phyloP scores from a whole-genome alignment of 2,113 vertebrate species.

The Psilopsiagon aymara region DNA sequence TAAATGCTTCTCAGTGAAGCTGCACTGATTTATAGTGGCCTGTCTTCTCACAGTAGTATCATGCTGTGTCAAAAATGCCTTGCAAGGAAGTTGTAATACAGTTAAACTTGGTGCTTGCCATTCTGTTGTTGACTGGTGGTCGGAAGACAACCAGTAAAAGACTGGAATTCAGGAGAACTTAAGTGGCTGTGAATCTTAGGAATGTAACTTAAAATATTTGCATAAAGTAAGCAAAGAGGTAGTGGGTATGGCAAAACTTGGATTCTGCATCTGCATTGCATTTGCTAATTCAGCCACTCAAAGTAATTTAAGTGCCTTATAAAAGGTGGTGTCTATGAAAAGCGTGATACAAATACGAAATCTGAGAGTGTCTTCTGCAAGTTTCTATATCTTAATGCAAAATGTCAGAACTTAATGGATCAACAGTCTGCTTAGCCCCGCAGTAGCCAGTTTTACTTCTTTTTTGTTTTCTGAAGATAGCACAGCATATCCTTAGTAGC shows the following conservation, averaged over 20 bases:
- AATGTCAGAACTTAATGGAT: background rate
- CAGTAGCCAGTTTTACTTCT: background rate
- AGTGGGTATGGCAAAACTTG: background rate
- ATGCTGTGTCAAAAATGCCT: background rate
- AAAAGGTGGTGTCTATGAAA: background rate
- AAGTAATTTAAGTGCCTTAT: background rate
- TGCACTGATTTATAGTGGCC: background rate
- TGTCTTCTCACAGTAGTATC: background rate
- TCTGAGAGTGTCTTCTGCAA: background rate
- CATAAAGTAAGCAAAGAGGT: background rate
- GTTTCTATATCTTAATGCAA: constrained; percentile 41
- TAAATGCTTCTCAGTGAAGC: background rate
- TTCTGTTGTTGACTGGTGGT: background rate
- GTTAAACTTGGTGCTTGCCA: background rate
- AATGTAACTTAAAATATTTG: background rate
- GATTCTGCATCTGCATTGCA: background rate
- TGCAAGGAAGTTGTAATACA: background rate
- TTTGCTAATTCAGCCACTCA: background rate
- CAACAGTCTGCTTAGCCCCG: background rate
- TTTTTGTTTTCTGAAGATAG: background rate
- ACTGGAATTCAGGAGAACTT: background rate
- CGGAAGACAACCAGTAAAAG: background rate
- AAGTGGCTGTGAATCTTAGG: background rate
- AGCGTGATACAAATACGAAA: constrained; percentile 10
- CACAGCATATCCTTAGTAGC: background rate